phyloP scores from a whole-genome alignment of 2,797 vertebrate genomes.

The Rhincodon typus region DNA sequence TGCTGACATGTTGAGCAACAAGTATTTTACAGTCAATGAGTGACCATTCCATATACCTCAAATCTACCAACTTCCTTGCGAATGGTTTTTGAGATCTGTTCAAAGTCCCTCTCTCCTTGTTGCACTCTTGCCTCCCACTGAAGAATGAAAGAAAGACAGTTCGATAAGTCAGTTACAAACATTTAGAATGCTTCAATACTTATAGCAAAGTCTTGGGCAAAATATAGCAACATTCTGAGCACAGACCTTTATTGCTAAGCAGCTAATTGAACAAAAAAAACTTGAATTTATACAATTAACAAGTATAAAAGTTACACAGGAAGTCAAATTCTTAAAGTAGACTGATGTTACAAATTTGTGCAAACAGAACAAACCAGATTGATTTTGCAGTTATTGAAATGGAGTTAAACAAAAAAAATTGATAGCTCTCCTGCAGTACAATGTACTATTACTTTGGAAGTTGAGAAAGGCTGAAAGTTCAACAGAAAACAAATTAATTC shows the following conservation, averaged over 20 bases:
- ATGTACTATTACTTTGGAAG: neutral
- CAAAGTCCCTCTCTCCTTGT: slow-evolving; percentile 93
- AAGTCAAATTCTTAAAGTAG: neutral
- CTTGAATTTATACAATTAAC: neutral
- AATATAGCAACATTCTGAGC: neutral
- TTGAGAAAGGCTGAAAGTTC: neutral
- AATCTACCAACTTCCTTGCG: slow-evolving; percentile 90
- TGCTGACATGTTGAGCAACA: too few species aligned
- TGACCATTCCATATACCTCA: slow-evolving; percentile 69
- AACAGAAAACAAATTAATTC: neutral
- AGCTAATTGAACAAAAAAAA: neutral
- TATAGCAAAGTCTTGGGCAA: neutral
- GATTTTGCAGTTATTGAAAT: neutral
- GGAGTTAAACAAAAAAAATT: neutral
- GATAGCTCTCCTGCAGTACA: too few species aligned
- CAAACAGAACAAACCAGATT: neutral
- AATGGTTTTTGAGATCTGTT: slow-evolving; percentile 94
- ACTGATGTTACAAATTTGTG: neutral
- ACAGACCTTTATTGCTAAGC: neutral
- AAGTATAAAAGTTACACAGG: neutral
- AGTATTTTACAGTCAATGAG: too few species aligned
- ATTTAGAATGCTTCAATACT: neutral
- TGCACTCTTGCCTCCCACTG: slow-evolving; percentile 92
- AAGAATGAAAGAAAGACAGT: slow-evolving; percentile 45
- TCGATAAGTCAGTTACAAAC: neutral